These are phyloP conservation scores for Rhingia rostrata DNA, from an alignment of 2,888 invertebrate species.

Conservation along the genomic window DNA sequence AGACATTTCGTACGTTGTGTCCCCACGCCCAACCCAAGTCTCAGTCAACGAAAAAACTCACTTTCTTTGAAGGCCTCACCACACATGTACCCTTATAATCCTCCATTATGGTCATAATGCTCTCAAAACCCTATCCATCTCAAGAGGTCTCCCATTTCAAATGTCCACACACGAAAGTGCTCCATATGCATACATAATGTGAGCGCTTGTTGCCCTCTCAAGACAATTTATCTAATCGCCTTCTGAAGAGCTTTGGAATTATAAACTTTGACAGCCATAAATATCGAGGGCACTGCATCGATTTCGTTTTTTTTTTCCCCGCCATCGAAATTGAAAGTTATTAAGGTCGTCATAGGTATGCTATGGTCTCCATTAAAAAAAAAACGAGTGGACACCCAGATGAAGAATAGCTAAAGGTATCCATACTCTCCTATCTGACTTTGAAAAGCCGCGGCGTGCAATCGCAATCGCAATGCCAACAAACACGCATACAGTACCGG, in stretches of 20 bases:
- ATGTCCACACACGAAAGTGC: slow-evolving; percentile 51
- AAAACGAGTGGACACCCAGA: slow-evolving; percentile 16
- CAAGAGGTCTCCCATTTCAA: slow-evolving; percentile 45
- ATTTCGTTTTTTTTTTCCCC: neutral
- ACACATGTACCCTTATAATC: slow-evolving; percentile 43
- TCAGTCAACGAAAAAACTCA: slow-evolving; percentile 28
- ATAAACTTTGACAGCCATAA: slow-evolving; percentile 62
- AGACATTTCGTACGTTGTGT: slow-evolving; percentile 4
- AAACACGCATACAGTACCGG: neutral
- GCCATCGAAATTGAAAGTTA: slow-evolving; percentile 61
- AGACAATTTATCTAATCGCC: slow-evolving; percentile 66
- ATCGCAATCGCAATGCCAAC: neutral
- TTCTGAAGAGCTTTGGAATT: slow-evolving; percentile 67
- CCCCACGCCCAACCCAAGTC: slow-evolving; percentile 20
- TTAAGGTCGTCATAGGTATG: slow-evolving; percentile 55
- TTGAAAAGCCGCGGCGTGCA: slow-evolving; percentile 34
- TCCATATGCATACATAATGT: slow-evolving; percentile 59
- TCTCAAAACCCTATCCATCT: slow-evolving; percentile 22
- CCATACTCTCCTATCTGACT: slow-evolving; percentile 20
- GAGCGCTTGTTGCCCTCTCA: slow-evolving; percentile 16
- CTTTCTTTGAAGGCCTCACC: slow-evolving; percentile 52
- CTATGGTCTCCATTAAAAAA: slow-evolving; percentile 11
- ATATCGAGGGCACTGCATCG: slow-evolving; percentile 61
- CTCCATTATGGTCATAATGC: slow-evolving; percentile 23
- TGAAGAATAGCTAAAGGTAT: slow-evolving; percentile 24